Evolutionary conservation across 2,113 vertebrate genomes (phyloP).

Genomic region (Nothobranchius kuhntae): DNA sequence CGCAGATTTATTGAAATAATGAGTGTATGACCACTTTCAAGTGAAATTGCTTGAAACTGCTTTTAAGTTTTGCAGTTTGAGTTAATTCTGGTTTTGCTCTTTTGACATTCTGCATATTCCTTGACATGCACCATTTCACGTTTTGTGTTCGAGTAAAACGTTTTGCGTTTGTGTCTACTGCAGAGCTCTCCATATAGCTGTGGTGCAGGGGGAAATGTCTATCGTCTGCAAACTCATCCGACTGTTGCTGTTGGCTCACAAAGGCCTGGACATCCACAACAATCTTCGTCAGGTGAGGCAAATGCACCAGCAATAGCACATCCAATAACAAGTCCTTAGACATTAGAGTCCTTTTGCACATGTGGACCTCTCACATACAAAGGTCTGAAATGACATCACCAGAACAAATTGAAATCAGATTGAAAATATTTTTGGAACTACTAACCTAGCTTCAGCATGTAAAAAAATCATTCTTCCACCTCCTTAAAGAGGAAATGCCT

Average conservation of each 20-base stretch:
- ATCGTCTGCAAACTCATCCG: constrained; percentile 71
- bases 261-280: constrained; percentile 84
- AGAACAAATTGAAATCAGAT: background rate
- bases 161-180: constrained; percentile 30
- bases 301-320: background rate
- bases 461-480: constrained; percentile 12
- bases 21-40: no score
- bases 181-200: constrained; percentile 90
- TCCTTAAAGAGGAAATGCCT: constrained; percentile 69
- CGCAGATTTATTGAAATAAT: no score
- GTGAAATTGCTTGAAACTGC: no score
- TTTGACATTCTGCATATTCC: background rate
- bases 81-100: background rate
- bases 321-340: background rate
- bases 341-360: background rate
- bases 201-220: constrained; percentile 79
- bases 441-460: background rate
- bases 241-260: constrained; percentile 72
- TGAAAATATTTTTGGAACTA: constrained; percentile 2
- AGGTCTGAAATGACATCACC: background rate
- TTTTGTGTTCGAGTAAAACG: constrained; percentile 13
- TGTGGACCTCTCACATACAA: background rate
- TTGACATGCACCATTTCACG: constrained; percentile 1
- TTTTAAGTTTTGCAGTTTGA: background rate
- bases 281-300: constrained; percentile 86